Base-by-base conservation (phyloP, 2,797 vertebrate genomes). In the Chaetophractus vellerosus region DNA sequence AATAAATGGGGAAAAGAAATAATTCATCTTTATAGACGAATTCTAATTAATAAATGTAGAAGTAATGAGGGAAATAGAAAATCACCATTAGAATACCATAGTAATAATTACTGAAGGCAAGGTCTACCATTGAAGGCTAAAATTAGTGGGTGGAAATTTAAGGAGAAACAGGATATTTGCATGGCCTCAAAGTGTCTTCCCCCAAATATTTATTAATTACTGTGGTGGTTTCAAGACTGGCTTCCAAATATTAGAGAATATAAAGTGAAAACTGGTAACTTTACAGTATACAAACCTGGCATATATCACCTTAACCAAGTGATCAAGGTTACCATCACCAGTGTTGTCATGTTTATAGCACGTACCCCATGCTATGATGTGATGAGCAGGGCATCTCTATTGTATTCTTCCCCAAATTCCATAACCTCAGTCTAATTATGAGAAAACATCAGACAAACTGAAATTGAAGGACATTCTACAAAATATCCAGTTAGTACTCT, bases 141-240 rank as follows among this genome's bases (percentile, higher is more conserved):
- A 75, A 61, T 74, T 55, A 79, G 24, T 79, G 41, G 45, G 41
- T 63, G 24, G 55, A 69, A 89, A 36, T 75, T 85, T 81, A 92
- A 81, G 90, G 31, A 89, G 85, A 81, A 81, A 69, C 36, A 84
- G 38, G 75, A 68, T 72, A 64, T 86, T 66, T 61, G 28, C 61
- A 9, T 90, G 75, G 14, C 71, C 33, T 72, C 41, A 64, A 89
- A 90, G 33, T 23, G 15, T 82, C 76, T 48, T 26, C 38, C 28
- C 33, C 50, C 52, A 79, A 90, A 61, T 87, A 38, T 68, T 52
- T 92, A 38, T 68, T 90, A 66, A 71, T 94, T 89, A 55, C 75
- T 69, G 5, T 64, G 57, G 15, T 63, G 10, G 19, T 81, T 94
- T 94, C 79, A 18, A 82, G 69, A 18, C 75, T 86, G 28, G 52